These are phyloP conservation scores for Theocolax elegans DNA, from an alignment of 1,140 invertebrate genomes.

Conservation along the genomic window DNA sequence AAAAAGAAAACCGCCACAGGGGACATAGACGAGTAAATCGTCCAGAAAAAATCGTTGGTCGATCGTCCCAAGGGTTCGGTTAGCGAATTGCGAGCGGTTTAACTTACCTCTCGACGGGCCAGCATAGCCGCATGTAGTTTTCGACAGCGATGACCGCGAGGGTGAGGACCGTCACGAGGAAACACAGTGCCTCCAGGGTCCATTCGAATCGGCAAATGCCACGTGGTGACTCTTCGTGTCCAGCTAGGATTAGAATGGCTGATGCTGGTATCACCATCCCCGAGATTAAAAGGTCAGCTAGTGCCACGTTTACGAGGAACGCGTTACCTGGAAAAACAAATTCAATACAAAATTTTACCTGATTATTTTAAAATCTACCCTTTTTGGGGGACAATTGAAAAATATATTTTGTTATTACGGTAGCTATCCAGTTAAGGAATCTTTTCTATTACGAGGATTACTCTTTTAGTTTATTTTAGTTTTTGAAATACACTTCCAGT, in stretches of 20 bases:
- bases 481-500: too few relatives aligned
- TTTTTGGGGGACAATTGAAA: too few relatives aligned
- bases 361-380: background rate
- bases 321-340: slow-evolving; percentile 76
- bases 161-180: slow-evolving; percentile 75
- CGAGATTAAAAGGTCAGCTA: slow-evolving; percentile 80
- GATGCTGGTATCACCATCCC: slow-evolving; percentile 78
- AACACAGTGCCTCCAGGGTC: slow-evolving; percentile 74
- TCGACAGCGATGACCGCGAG: slow-evolving; percentile 75
- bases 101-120: slow-evolving; percentile 68
- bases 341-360: background rate
- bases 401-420: too few relatives aligned
- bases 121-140: slow-evolving; percentile 72
- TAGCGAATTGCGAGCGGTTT: too few relatives aligned
- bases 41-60: too few relatives aligned
- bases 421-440: too few relatives aligned
- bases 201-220: slow-evolving; percentile 76
- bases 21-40: too few relatives aligned
- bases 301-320: slow-evolving; percentile 80
- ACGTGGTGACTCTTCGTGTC: slow-evolving; percentile 67
- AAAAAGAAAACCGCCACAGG: too few relatives aligned
- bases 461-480: too few relatives aligned
- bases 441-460: too few relatives aligned
- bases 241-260: slow-evolving; percentile 77
- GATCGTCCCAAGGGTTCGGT: too few relatives aligned